Percentiles rank a stretch among this genome's conserved stretches.
phyloP scores from a whole-genome alignment of 2,113 vertebrate genomes.

The Morone saxatilis region DNA sequence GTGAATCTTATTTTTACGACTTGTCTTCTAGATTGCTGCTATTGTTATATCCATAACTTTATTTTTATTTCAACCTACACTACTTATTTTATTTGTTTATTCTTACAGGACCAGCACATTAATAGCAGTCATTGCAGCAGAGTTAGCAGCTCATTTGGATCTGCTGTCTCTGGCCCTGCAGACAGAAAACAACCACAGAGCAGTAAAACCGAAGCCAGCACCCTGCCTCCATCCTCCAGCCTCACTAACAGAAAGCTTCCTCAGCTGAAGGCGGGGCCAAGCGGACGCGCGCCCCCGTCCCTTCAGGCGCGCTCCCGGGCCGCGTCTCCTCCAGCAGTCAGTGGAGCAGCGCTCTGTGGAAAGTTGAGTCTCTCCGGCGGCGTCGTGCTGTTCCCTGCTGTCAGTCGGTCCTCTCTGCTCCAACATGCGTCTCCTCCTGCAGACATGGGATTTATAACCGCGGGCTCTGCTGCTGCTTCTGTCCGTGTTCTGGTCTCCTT shows the following conservation, averaged over 20 bases:
- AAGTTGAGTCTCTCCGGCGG: conserved; percentile 5
- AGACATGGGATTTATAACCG: conserved; percentile 45
- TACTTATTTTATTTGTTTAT: too few species aligned
- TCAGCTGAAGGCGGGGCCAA: conserved; percentile 45
- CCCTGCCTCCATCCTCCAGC: neutral
- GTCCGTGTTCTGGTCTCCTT: conserved; percentile 37
- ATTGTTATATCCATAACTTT: too few species aligned
- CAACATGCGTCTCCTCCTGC: conserved; percentile 34
- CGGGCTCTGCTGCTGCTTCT: conserved; percentile 38
- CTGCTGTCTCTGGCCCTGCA: too few species aligned
- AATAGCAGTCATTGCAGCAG: too few species aligned
- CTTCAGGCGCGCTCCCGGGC: conserved; percentile 23
- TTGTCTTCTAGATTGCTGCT: too few species aligned
- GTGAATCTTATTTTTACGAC: too few species aligned
- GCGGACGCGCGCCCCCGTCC: conserved; percentile 18
- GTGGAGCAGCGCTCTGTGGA: conserved; percentile 32
- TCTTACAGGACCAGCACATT: too few species aligned
- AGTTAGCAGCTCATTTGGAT: too few species aligned
- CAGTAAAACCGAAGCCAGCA: too few species aligned
- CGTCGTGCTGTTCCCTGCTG: neutral
- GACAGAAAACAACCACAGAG: too few species aligned
- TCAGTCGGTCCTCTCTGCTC: neutral
- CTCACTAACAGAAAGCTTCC: conserved; percentile 19
- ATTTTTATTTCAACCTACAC: too few species aligned
- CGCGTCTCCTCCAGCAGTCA: neutral